phyloP scores from a whole-genome alignment of 2,888 invertebrate genomes.

The Anticlea derivata region DNA sequence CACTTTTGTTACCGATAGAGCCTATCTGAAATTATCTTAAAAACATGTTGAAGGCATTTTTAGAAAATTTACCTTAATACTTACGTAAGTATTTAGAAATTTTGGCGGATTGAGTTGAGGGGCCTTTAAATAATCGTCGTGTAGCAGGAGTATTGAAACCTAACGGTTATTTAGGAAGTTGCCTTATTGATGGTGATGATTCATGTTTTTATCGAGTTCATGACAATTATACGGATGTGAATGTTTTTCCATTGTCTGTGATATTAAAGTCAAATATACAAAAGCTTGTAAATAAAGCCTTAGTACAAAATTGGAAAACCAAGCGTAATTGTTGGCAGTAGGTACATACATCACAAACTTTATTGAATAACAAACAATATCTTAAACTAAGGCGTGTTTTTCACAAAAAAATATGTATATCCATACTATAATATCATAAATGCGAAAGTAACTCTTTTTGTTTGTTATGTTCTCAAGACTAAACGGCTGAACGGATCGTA shows the following conservation, averaged over 20 bases:
- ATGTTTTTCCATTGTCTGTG: conserved; percentile 21
- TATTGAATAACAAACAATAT: conserved; percentile 60
- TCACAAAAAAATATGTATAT: too few relatives aligned
- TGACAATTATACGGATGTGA: conserved; percentile 9
- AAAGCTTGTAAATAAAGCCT: conserved; percentile 52
- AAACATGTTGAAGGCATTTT: conserved; percentile 34
- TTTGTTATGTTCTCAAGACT: too few relatives aligned
- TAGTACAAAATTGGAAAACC: conserved; percentile 61
- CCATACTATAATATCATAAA: too few relatives aligned
- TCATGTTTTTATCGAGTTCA: conserved; percentile 22
- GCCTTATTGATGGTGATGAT: conserved; percentile 26
- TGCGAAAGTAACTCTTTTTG: too few relatives aligned
- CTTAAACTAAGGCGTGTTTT: conserved; percentile 48
- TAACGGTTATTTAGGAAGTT: conserved; percentile 49
- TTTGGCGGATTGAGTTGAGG: conserved; percentile 50
- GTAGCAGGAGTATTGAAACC: conserved; percentile 46
- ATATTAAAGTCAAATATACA: conserved; percentile 46
- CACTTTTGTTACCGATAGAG: too few relatives aligned
- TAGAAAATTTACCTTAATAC: conserved; percentile 44
- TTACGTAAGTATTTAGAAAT: conserved; percentile 41
- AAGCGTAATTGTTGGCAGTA: conserved; percentile 65
- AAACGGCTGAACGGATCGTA: too few relatives aligned
- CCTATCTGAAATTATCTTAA: too few relatives aligned
- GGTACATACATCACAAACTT: conserved; percentile 55
- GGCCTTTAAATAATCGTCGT: conserved; percentile 45